These are phyloP conservation scores for Cyprinus carpio DNA, from an alignment of 2,113 vertebrate species.

Conservation along the genomic window DNA sequence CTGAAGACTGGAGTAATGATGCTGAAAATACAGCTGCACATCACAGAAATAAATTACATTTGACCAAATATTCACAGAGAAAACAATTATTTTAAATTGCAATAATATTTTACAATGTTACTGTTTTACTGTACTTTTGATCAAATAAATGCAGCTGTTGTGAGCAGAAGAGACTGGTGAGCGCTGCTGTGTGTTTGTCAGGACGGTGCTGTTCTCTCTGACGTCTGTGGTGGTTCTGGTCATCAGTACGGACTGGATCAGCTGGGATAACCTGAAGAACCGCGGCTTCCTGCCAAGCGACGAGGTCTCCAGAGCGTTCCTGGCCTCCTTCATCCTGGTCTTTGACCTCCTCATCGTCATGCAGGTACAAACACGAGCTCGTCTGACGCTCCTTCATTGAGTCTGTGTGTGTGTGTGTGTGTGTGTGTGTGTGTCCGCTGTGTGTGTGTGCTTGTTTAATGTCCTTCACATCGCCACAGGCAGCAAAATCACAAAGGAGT, in stretches of 20 bases:
- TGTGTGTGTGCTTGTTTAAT: constrained; percentile 42
- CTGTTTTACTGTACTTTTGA: no score
- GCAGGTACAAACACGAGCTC: constrained; percentile 79
- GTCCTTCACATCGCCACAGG: constrained; percentile 17
- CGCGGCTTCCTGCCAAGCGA: constrained; percentile 96
- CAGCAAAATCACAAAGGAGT: constrained; percentile 37
- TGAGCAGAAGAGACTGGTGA: no score
- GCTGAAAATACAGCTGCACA: no score
- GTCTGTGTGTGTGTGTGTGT: not conserved
- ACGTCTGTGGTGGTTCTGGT: constrained; percentile 94
- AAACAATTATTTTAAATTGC: no score
- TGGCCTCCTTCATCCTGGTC: constrained; percentile 98
- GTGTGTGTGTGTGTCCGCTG: not conserved
- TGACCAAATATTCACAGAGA: no score
- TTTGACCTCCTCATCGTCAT: constrained; percentile 99
- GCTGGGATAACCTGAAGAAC: constrained; percentile 98
- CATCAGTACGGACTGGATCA: constrained; percentile 99
- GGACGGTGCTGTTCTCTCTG: constrained; percentile 91
- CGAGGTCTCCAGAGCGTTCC: constrained; percentile 95
- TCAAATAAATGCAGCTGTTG: no score
- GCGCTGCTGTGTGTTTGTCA: constrained; percentile 59
- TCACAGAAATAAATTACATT: no score
- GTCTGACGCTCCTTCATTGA: not conserved
- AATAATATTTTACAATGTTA: no score
- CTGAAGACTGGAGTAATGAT: no score